Base-by-base conservation (phyloP, 2,797 vertebrate genomes). In the Bradypodion pumilum region DNA sequence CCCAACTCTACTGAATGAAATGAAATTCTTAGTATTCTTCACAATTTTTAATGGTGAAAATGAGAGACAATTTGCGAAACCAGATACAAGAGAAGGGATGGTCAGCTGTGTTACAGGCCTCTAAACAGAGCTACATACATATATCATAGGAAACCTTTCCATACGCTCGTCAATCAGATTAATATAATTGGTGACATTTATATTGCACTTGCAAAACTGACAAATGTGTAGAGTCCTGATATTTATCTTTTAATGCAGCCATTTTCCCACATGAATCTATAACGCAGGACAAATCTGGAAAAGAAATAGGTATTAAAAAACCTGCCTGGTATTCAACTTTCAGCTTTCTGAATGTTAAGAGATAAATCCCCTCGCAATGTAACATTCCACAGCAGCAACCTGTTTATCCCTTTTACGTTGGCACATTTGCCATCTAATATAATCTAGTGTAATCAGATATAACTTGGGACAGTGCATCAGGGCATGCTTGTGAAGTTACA, bases 131-230 rank as follows among this genome's bases (percentile, higher is more conserved):
- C 65, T 78, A 7, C 5, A 27, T 68, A 82, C 44, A 75, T 44
- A 66, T 85, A 80, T 5, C 32, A 29, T 52, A 74, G 37, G 68
- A 85, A 81, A 35, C 27, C 13, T 82, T 81, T 83, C 76, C 15
- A 0, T 69, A 65, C 40, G n/a, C 32, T 0, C 0, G 68, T 60
- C 82, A 83, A 52, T 80, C 73, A 68, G 66, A 76, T 87, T 65
- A 37, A 86, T 86, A n/a, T 83, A 89, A 75, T 74, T 85, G 84
- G 27, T 86, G 81, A 76, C 49, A 74, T 89, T 92, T 88, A 89
- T 85, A 65, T 90, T 92, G 83, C 59, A 70, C 81, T 80, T 88
- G 40, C 73, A 93, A 37, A 82, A 84, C 86, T 72, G 44, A 46
- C 78, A 74, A 75, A 81, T 81, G 82, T 16, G 10, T 63, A 73